Evolutionary conservation across 2,113 vertebrate species (phyloP).

Genomic region (Chaetodon auriga): DNA sequence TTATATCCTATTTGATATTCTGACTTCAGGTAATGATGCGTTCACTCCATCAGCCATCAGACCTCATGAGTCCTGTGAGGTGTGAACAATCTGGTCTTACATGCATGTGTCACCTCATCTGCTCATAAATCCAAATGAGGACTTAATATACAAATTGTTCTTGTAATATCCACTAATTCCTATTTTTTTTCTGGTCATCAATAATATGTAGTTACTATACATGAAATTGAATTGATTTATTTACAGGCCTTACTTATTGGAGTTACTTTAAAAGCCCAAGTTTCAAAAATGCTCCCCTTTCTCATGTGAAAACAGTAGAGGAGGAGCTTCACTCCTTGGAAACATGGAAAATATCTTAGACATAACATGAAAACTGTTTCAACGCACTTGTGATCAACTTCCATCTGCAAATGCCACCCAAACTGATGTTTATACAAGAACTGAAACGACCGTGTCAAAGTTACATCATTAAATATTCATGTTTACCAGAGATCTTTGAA

Average conservation of each 20-base stretch:
- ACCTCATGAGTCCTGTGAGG: background rate
- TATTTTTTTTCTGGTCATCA: background rate
- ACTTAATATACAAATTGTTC: background rate
- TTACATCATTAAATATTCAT: background rate
- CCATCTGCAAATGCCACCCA: background rate
- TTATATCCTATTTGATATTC: background rate
- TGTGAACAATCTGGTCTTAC: no score
- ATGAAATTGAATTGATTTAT: background rate
- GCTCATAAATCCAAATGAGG: no score
- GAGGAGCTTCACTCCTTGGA: background rate
- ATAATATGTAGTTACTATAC: background rate
- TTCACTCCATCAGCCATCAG: background rate
- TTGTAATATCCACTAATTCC: background rate
- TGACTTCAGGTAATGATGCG: background rate
- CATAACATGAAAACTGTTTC: background rate
- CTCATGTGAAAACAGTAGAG: background rate
- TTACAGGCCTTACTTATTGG: background rate
- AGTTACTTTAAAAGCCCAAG: background rate
- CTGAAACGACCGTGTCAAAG: background rate
- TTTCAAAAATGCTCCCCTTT: background rate
- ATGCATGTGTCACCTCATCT: no score
- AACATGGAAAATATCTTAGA: background rate
- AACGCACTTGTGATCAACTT: constrained; percentile 11
- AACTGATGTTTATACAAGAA: background rate
- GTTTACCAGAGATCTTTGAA: background rate